These are phyloP conservation scores for Enteromius mattozi DNA, from an alignment of 2,797 vertebrate species.

Conservation along the genomic window DNA sequence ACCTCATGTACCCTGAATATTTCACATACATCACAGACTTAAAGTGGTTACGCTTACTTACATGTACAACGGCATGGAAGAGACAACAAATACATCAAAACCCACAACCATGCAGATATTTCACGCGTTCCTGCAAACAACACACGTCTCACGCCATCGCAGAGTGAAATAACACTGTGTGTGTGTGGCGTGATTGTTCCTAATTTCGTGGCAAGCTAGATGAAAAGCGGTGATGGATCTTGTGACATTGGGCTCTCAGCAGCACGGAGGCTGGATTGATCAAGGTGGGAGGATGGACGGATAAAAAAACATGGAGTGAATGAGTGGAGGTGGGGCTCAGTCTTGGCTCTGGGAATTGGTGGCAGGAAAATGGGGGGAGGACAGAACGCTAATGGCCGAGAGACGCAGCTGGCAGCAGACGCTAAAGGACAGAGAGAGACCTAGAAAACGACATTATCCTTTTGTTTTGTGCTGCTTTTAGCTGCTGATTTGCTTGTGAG, in stretches of 20 bases:
- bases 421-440: conserved; percentile 73
- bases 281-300: conserved; percentile 53
- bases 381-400: conserved; percentile 72
- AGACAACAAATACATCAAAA: neutral
- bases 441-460: conserved; percentile 68
- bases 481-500: conserved; percentile 36
- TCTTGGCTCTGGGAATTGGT: conserved; percentile 73
- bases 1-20: neutral
- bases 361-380: conserved; percentile 76
- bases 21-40: neutral
- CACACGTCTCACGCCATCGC: neutral
- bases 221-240: conserved; percentile 16
- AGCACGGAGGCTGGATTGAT: conserved; percentile 52
- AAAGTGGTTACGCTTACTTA: neutral
- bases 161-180: neutral
- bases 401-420: conserved; percentile 82
- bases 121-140: neutral
- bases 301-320: conserved; percentile 42
- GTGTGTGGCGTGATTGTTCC: neutral
- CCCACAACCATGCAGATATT: neutral
- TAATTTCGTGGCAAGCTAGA: conserved; percentile 17
- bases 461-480: conserved; percentile 60
- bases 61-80: too few species aligned
- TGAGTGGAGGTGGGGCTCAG: conserved; percentile 61
- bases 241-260: conserved; percentile 41